A percentile compares a stretch with the other conserved stretches of the same genome.
These are phyloP conservation scores for Ptychoptera contaminata DNA, from an alignment of 2,888 invertebrate species.

Conservation along the genomic window DNA sequence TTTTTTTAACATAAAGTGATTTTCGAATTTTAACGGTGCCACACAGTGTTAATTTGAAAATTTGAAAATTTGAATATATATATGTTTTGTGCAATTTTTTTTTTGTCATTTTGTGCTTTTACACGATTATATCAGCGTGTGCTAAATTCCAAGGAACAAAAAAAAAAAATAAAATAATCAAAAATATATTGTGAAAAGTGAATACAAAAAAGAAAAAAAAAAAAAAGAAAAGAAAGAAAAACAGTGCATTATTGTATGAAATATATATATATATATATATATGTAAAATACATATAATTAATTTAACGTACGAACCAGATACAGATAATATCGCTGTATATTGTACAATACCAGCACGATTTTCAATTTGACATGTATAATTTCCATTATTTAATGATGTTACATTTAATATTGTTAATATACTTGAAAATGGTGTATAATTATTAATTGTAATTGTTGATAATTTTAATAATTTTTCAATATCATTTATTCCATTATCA, in stretches of 20 bases:
- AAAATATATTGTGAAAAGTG: neutral
- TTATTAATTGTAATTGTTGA: constrained; percentile 33
- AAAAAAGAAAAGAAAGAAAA: neutral
- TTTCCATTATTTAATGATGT: constrained; percentile 32
- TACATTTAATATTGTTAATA: constrained; percentile 31
- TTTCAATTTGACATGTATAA: constrained; percentile 29
- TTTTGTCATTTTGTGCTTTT: too few relatives aligned
- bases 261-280: too few relatives aligned
- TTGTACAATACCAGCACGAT: constrained; percentile 34
- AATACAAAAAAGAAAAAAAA: neutral
- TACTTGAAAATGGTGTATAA: constrained; percentile 36
- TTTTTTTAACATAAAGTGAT: too few relatives aligned
- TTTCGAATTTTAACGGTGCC: too few relatives aligned
- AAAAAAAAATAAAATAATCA: too few relatives aligned
- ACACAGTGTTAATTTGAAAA: too few relatives aligned
- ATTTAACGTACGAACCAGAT: constrained; percentile 30
- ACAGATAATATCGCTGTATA: constrained; percentile 37
- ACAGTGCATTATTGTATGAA: too few relatives aligned
- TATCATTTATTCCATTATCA: neutral
- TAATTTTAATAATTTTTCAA: constrained; percentile 5
- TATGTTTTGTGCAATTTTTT: too few relatives aligned
- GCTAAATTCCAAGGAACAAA: too few relatives aligned
- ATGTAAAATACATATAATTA: too few relatives aligned
- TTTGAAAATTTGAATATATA: too few relatives aligned
- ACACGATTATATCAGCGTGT: too few relatives aligned